A percentile compares a stretch with the other conserved stretches of the same genome.
Conservation (phyloP, 2,888 invertebrate species). For the Sinodicranocentrus sp. region DNA sequence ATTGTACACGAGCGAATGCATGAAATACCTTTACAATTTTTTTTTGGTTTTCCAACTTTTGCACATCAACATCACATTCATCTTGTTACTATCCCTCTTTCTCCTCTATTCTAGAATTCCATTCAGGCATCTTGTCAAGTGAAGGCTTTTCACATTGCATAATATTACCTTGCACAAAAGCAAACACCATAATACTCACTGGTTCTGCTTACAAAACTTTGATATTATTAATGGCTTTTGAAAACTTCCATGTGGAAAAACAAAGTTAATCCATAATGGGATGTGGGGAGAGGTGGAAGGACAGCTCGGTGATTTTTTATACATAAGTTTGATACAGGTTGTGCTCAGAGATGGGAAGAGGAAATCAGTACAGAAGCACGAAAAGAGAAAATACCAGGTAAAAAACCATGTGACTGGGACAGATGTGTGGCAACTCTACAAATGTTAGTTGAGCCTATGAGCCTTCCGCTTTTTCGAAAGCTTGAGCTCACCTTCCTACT, state of each 20-base stretch:
- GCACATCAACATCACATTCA: too few species aligned
- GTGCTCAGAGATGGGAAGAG: not conserved
- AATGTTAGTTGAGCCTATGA: not conserved
- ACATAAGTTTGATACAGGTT: not conserved
- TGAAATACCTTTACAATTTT: too few species aligned
- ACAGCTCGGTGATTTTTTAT: not conserved
- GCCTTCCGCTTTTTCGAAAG: not conserved
- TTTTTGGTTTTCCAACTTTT: too few species aligned
- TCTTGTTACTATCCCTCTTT: too few species aligned
- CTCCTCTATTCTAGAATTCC: too few species aligned
- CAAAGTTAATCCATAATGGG: slow-evolving; percentile 26
- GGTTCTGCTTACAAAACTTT: slow-evolving; percentile 22
- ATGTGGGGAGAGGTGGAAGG: not conserved
- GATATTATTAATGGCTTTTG: slow-evolving; percentile 27
- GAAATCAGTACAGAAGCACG: not conserved
- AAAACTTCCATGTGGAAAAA: slow-evolving; percentile 27
- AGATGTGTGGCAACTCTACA: not conserved
- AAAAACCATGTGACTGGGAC: slow-evolving; percentile 7
- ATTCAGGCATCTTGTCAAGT: too few species aligned
- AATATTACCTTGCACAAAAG: too few species aligned
- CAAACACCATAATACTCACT: too few species aligned
- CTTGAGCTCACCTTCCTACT: not conserved
- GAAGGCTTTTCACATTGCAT: slow-evolving; percentile 3
- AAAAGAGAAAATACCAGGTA: not conserved
- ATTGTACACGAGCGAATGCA: too few species aligned